phyloP scores from a whole-genome alignment of 2,888 invertebrate species.

The Epiblema foenella region DNA sequence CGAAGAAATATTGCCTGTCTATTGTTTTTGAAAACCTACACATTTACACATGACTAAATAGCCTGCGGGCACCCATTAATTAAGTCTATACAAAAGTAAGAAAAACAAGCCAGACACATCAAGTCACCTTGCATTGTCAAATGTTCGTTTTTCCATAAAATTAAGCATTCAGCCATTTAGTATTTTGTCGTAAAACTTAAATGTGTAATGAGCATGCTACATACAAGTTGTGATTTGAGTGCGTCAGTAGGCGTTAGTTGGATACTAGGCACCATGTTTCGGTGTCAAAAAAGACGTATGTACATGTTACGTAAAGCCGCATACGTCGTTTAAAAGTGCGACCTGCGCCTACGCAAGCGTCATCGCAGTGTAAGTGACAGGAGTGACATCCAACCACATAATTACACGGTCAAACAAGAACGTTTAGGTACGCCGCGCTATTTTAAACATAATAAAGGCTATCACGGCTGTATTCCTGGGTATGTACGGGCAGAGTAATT shows the following conservation, averaged over 20 bases:
- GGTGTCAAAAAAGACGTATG: neutral
- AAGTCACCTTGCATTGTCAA: conserved; percentile 25
- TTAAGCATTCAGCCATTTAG: conserved; percentile 4
- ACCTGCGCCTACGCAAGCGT: conserved; percentile 28
- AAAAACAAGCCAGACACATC: neutral
- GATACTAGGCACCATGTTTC: neutral
- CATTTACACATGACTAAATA: neutral
- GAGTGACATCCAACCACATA: conserved; percentile 23
- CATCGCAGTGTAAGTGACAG: conserved; percentile 31
- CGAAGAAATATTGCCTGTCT: neutral
- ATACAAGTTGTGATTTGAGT: conserved; percentile 11
- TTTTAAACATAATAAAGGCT: neutral
- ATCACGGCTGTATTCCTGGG: neutral
- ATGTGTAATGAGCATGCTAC: neutral
- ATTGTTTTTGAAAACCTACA: neutral
- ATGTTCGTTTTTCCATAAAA: neutral
- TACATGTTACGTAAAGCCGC: neutral
- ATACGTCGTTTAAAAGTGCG: neutral
- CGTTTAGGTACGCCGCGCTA: conserved; percentile 3
- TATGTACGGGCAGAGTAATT: neutral
- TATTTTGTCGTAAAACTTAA: conserved; percentile 5
- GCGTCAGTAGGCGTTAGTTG: conserved; percentile 11
- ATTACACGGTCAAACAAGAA: conserved; percentile 30
- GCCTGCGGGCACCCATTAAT: neutral
- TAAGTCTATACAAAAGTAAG: neutral